phyloP scores from a whole-genome alignment of 2,113 vertebrate species.

The Microtus montanus region DNA sequence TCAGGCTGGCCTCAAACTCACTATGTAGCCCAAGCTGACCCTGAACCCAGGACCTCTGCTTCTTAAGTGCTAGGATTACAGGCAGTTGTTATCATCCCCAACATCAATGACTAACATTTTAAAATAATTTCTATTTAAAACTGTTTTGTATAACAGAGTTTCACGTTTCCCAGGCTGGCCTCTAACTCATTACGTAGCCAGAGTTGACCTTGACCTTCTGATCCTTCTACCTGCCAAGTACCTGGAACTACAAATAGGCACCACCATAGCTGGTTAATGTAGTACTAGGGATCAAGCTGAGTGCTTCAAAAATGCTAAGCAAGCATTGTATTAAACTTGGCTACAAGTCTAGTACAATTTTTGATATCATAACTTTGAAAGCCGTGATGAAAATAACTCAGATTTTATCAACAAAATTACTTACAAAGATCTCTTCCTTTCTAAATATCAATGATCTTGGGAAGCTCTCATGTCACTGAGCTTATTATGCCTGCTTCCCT shows the following conservation, averaged over 20 bases:
- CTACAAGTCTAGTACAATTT: constrained; percentile 25
- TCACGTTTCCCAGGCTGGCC: no score
- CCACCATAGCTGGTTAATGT: neutral
- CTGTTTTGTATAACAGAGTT: neutral
- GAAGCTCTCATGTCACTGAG: constrained; percentile 32
- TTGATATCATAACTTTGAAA: constrained; percentile 44
- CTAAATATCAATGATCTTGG: constrained; percentile 12
- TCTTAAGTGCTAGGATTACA: neutral
- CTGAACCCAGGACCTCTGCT: neutral
- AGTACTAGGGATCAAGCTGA: neutral
- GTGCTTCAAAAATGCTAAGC: neutral
- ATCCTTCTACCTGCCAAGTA: neutral
- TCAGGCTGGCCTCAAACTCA: neutral
- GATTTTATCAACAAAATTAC: constrained; percentile 60
- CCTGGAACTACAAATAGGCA: neutral
- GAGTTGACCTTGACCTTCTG: neutral
- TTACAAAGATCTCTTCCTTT: neutral
- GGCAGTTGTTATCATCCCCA: neutral
- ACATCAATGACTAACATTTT: constrained; percentile 6
- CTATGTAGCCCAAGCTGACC: neutral
- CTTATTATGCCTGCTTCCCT: constrained; percentile 5
- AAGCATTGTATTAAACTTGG: neutral
- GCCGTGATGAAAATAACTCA: constrained; percentile 46
- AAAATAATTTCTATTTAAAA: neutral
- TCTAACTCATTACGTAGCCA: neutral